A percentile compares a stretch with the other conserved stretches of the same genome.
These are phyloP conservation scores for Enteromius fasciolatus DNA, from an alignment of 2,797 vertebrate species.

Conservation along the genomic window DNA sequence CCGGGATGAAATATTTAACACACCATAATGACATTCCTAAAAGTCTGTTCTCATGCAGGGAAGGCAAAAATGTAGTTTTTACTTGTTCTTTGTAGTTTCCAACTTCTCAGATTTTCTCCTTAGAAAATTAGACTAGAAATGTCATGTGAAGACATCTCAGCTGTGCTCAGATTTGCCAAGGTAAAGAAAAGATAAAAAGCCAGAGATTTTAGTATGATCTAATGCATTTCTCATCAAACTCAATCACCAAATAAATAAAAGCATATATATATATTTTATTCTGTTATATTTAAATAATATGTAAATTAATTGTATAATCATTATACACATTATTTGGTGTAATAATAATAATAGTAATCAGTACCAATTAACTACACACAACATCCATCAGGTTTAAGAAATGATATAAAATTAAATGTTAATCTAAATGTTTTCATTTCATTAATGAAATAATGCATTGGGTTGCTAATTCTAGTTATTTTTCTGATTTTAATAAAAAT, in stretches of 20 bases:
- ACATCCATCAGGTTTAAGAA: background rate
- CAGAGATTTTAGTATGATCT: background rate
- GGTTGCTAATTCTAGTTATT: background rate
- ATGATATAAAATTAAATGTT: background rate
- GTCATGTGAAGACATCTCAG: background rate
- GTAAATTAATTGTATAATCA: background rate
- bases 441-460: background rate
- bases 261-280: background rate
- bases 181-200: background rate
- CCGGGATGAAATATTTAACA: constrained; percentile 48
- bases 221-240: background rate
- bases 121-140: too few relatives aligned
- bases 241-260: too few relatives aligned
- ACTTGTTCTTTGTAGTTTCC: background rate
- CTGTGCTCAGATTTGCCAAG: background rate
- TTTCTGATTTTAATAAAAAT: background rate
- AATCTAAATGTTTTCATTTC: background rate
- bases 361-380: too few relatives aligned
- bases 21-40: constrained; percentile 1
- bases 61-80: background rate
- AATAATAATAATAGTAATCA: background rate
- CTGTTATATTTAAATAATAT: background rate
- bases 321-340: background rate
- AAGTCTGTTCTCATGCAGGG: background rate
- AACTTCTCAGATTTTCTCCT: background rate